Conservation (phyloP, 2,888 invertebrate genomes). For the Lutraria lutraria region DNA sequence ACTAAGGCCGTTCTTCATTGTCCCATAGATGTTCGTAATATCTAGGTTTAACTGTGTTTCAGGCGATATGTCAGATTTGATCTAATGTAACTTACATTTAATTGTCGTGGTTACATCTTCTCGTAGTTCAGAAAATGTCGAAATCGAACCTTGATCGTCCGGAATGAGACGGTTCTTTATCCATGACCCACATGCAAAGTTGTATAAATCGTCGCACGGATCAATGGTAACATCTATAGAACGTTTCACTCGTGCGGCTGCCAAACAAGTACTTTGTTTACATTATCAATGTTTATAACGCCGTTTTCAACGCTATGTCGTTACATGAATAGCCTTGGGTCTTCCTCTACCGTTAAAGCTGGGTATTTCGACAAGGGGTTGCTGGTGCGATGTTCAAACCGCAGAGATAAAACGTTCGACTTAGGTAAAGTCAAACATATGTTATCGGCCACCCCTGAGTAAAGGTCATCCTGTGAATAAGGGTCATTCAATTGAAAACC, state of each 20-base stretch:
- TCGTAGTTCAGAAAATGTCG: constrained; percentile 94
- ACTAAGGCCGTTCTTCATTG: no score
- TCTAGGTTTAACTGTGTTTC: neutral
- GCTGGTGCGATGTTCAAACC: neutral
- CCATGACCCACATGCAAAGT: constrained; percentile 96
- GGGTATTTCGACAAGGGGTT: neutral
- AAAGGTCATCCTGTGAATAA: no score
- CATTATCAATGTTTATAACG: neutral
- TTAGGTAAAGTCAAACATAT: neutral
- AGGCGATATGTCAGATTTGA: neutral
- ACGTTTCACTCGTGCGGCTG: constrained; percentile 92
- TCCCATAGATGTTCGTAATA: neutral
- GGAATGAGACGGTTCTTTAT: constrained; percentile 89
- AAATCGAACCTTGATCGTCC: constrained; percentile 90
- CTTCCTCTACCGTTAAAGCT: neutral
- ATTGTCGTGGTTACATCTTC: constrained; percentile 93
- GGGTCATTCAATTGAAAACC: no score
- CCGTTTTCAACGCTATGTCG: neutral
- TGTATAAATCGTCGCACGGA: constrained; percentile 94
- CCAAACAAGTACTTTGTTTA: neutral
- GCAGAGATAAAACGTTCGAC: neutral
- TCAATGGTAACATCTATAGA: constrained; percentile 92
- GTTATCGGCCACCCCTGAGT: no score
- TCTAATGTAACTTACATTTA: constrained; percentile 88
- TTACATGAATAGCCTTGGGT: neutral